Percentiles rank a stretch among this genome's conserved stretches.
These are phyloP conservation scores for Neotoxoptera formosana DNA, from an alignment of 1,140 invertebrate species.

Conservation along the genomic window DNA sequence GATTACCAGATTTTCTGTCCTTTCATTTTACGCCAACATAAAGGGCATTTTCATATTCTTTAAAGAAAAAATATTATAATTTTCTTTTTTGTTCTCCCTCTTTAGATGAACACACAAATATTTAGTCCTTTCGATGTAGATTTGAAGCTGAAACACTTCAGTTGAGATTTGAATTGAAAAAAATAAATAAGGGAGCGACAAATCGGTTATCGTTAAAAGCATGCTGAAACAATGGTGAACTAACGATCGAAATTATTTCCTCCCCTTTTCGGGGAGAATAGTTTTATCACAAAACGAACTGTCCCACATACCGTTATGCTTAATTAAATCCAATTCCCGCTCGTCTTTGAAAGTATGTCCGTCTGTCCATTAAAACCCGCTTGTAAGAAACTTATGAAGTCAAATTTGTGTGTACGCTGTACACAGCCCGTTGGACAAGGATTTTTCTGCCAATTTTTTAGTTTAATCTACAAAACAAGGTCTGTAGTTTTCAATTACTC, in stretches of 20 bases:
- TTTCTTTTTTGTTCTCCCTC: background rate
- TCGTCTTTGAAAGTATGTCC: background rate
- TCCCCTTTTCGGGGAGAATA: background rate
- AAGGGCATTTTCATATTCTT: conserved; percentile 16
- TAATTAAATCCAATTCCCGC: conserved; percentile 45
- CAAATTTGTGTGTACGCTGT: background rate
- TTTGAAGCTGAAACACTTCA: background rate
- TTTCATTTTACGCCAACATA: background rate
- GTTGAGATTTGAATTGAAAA: background rate
- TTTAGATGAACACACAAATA: background rate
- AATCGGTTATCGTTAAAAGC: conserved; percentile 40
- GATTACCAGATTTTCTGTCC: conserved; percentile 43
- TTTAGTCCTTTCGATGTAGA: background rate
- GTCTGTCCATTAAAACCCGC: background rate
- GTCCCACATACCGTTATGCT: conserved; percentile 10
- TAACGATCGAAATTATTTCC: conserved; percentile 47
- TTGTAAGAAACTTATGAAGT: background rate
- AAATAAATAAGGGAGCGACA: background rate
- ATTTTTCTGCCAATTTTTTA: background rate
- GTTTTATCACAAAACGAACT: conserved; percentile 38
- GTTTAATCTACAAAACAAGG: background rate
- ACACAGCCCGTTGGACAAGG: background rate
- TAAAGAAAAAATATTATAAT: background rate
- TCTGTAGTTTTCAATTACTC: background rate
- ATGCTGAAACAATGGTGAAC: background rate